A percentile compares a stretch with the other conserved stretches of the same genome.
Conservation (phyloP, 2,888 invertebrate genomes). For the Machimus rusticus region DNA sequence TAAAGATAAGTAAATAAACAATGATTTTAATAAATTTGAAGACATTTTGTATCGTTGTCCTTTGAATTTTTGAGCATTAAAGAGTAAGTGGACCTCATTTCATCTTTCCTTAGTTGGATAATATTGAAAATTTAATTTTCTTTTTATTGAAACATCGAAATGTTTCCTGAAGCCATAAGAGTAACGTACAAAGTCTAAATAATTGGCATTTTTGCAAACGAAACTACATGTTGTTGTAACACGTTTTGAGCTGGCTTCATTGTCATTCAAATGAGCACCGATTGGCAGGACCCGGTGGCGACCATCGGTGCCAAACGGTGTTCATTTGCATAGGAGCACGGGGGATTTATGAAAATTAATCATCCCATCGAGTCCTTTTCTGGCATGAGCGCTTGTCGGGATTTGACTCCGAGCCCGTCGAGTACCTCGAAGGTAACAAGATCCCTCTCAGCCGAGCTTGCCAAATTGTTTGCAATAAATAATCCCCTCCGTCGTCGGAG, state of each 20-base stretch:
- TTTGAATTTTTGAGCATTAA: too few relatives aligned
- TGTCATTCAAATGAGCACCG: neutral
- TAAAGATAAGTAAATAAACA: too few relatives aligned
- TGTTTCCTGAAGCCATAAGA: too few relatives aligned
- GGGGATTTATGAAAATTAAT: constrained; percentile 42
- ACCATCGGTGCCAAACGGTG: constrained; percentile 14
- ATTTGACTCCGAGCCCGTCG: constrained; percentile 22
- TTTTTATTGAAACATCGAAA: too few relatives aligned
- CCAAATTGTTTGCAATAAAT: constrained; percentile 42
- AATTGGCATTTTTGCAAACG: neutral
- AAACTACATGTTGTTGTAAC: neutral
- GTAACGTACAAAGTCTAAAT: neutral
- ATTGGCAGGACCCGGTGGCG: neutral
- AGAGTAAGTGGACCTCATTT: too few relatives aligned
- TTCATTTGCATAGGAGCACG: constrained; percentile 15
- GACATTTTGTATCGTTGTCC: too few relatives aligned
- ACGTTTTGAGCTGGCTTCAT: neutral
- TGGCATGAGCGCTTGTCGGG: constrained; percentile 22
- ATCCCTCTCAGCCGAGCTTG: constrained; percentile 3
- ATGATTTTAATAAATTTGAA: too few relatives aligned
- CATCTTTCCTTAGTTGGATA: too few relatives aligned
- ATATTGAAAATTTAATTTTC: too few relatives aligned
- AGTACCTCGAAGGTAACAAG: constrained; percentile 34
- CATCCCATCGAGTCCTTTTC: constrained; percentile 36
- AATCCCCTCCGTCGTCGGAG: neutral